These are phyloP conservation scores for Kryptolebias ocellatus DNA, from an alignment of 2,797 vertebrate species.

Conservation along the genomic window DNA sequence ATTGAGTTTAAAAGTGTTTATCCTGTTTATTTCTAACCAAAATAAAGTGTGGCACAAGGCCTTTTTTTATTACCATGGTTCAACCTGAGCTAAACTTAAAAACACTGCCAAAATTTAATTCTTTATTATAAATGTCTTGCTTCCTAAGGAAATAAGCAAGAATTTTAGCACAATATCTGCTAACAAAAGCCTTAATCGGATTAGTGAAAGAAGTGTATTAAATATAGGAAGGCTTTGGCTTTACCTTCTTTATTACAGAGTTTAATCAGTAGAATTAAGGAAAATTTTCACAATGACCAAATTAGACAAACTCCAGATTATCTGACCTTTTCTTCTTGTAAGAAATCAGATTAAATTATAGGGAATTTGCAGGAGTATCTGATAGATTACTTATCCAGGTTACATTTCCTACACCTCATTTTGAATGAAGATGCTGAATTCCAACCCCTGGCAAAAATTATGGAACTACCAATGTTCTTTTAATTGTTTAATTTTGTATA, in stretches of 20 bases:
- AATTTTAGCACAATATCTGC: no score
- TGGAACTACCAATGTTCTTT: no score
- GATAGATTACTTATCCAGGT: constrained; percentile 27
- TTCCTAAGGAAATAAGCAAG: no score
- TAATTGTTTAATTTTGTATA: no score
- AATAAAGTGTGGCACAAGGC: neutral
- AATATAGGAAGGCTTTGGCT: constrained; percentile 1
- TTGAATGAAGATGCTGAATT: constrained; percentile 41
- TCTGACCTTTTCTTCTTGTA: constrained; percentile 17
- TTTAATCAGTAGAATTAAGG: constrained; percentile 1
- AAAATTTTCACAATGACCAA: neutral
- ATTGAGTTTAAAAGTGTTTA: neutral
- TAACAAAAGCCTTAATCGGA: no score
- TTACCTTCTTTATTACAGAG: constrained; percentile 2
- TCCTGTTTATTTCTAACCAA: neutral
- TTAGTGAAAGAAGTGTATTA: neutral
- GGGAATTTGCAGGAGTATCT: constrained; percentile 19
- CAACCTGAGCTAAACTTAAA: no score
- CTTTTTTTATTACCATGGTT: neutral
- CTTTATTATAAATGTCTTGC: no score
- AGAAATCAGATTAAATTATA: constrained; percentile 29
- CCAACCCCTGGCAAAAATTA: neutral
- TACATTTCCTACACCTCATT: constrained; percentile 34
- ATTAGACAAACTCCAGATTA: neutral
- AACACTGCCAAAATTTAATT: no score